Conservation (phyloP, 2,113 vertebrate species). For the Eptesicus fuscus region DNA sequence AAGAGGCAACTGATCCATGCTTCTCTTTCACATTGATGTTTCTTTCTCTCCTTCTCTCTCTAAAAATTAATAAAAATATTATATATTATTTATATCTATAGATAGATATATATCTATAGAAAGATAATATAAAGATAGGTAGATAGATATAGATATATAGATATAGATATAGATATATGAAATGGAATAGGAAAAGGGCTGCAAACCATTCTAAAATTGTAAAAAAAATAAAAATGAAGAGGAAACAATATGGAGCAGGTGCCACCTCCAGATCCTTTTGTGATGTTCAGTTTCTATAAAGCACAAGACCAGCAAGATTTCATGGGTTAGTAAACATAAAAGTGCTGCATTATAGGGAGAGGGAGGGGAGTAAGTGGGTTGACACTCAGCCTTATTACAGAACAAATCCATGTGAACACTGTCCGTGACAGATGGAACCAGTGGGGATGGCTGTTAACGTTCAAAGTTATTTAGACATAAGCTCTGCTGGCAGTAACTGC, state of each 20-base stretch:
- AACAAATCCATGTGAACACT: background rate
- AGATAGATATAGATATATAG: too few species aligned
- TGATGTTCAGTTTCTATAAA: background rate
- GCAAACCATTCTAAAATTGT: background rate
- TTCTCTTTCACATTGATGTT: too few species aligned
- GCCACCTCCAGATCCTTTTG: background rate
- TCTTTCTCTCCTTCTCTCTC: too few species aligned
- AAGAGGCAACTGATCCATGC: too few species aligned
- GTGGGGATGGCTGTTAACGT: background rate
- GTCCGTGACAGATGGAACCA: background rate
- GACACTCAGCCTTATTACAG: background rate
- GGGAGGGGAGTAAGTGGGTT: fast-evolving
- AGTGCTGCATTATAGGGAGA: background rate
- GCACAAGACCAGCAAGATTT: background rate
- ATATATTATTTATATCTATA: too few species aligned
- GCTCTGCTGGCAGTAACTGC: background rate
- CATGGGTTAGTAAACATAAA: background rate
- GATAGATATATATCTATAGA: too few species aligned
- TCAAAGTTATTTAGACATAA: background rate
- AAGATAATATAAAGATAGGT: too few species aligned
- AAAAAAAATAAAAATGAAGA: background rate
- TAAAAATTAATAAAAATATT: too few species aligned
- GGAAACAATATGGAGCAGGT: background rate
- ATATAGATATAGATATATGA: background rate
- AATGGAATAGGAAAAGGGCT: background rate